These are phyloP conservation scores for Bufo bufo DNA, from an alignment of 2,113 vertebrate genomes.

Conservation along the genomic window DNA sequence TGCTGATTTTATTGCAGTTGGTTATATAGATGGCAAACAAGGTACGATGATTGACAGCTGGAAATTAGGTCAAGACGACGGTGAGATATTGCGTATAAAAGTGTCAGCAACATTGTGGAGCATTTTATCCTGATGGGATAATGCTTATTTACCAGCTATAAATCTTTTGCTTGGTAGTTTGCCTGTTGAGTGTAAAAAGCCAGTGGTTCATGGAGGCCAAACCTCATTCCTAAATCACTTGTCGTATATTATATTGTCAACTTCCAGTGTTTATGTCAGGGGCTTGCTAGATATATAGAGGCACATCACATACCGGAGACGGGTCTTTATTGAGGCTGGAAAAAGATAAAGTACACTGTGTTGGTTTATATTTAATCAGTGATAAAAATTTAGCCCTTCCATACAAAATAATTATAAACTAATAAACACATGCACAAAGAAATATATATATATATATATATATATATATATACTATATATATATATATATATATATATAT, in stretches of 20 bases:
- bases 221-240: conserved; percentile 38
- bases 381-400: too few species aligned
- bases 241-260: neutral
- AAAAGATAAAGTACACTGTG: neutral
- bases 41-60: neutral
- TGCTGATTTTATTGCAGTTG: neutral
- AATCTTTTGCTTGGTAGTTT: conserved; percentile 10
- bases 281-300: neutral
- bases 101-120: conserved; percentile 3
- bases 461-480: too few species aligned
- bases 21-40: conserved; percentile 3
- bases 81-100: conserved; percentile 24
- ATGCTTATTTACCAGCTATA: conserved; percentile 27
- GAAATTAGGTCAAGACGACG: conserved; percentile 38
- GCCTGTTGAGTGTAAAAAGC: neutral
- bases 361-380: too few species aligned
- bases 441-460: too few species aligned
- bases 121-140: conserved; percentile 25
- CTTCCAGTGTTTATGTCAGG: neutral
- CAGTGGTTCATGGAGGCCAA: conserved; percentile 15
- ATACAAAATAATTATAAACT: too few species aligned
- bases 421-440: too few species aligned
- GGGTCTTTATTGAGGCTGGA: neutral
- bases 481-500: too few species aligned
- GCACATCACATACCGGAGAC: neutral